These are phyloP conservation scores for Callocephalon fimbriatum DNA, from an alignment of 2,113 vertebrate genomes.

Conservation along the genomic window DNA sequence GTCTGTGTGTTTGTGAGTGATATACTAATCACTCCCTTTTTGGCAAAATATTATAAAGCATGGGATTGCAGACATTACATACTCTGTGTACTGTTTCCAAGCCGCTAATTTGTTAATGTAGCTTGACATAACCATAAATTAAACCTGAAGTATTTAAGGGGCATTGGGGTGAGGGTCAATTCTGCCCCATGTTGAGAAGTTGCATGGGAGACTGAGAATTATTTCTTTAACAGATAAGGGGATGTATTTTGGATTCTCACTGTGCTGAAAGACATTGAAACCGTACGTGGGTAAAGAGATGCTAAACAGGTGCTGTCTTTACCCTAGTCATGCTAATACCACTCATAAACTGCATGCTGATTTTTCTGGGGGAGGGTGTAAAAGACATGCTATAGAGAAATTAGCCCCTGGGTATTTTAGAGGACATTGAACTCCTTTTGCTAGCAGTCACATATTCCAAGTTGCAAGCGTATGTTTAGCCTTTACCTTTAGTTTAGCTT, in stretches of 20 bases:
- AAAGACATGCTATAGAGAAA: not conserved
- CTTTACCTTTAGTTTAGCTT: not conserved
- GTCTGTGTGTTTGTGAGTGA: not conserved
- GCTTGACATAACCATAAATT: not conserved
- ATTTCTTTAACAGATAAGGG: not conserved
- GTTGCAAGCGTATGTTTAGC: not conserved
- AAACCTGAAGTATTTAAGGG: not conserved
- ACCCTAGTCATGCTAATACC: not conserved
- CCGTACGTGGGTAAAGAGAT: fast-evolving
- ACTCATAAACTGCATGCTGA: not conserved
- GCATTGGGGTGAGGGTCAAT: not conserved
- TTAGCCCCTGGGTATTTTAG: not conserved
- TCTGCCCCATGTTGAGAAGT: not conserved
- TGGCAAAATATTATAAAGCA: not conserved
- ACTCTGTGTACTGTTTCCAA: slow-evolving; percentile 24
- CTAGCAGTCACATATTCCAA: not conserved
- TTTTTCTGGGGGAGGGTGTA: not conserved
- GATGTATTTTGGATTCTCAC: not conserved
- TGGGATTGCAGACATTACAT: slow-evolving; percentile 13
- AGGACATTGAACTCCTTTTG: not conserved
- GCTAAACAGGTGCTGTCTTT: not conserved
- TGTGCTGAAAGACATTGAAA: not conserved
- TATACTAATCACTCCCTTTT: not conserved
- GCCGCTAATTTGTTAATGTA: not conserved
- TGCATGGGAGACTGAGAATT: not conserved